These are phyloP conservation scores for Hypsopygia costalis DNA, from an alignment of 2,888 invertebrate species.

Conservation along the genomic window DNA sequence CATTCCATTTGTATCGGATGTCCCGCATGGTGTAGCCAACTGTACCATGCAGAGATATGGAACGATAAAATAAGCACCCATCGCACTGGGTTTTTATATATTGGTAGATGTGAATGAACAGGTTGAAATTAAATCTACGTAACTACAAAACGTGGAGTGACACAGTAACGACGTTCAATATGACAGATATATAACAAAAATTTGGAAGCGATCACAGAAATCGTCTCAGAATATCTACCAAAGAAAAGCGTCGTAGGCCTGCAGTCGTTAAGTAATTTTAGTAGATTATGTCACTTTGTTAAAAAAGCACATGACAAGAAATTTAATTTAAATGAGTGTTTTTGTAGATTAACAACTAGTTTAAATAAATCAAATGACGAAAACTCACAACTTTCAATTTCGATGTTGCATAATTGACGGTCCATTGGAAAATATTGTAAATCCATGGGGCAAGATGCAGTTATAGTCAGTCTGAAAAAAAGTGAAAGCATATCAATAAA, in stretches of 20 bases:
- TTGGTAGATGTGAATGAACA: slow-evolving; percentile 36
- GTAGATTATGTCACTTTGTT: slow-evolving; percentile 22
- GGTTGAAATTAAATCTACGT: slow-evolving; percentile 24
- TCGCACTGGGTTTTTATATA: slow-evolving; percentile 70
- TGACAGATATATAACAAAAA: slow-evolving; percentile 16
- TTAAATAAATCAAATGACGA: slow-evolving; percentile 6
- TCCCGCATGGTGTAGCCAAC: slow-evolving; percentile 99
- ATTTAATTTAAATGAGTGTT: slow-evolving; percentile 15
- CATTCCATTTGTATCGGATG: slow-evolving; percentile 98
- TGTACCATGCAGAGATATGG: slow-evolving; percentile 81
- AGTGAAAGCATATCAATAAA: slow-evolving; percentile 2
- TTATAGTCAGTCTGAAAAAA: slow-evolving; percentile 92
- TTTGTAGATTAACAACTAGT: slow-evolving; percentile 18
- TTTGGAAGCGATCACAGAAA: slow-evolving; percentile 32
- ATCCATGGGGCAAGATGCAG: slow-evolving; percentile 97
- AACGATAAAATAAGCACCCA: slow-evolving; percentile 76
- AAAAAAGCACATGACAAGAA: slow-evolving; percentile 23
- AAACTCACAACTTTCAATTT: slow-evolving; percentile 98
- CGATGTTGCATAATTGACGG: slow-evolving; percentile 95
- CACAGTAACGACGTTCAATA: slow-evolving; percentile 15
- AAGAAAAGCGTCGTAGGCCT: slow-evolving; percentile 39
- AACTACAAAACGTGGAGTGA: slow-evolving; percentile 40
- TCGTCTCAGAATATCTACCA: slow-evolving; percentile 34
- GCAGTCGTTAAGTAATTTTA: slow-evolving; percentile 23
- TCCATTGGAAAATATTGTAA: slow-evolving; percentile 98